These are phyloP conservation scores for Amniataba percoides DNA, from an alignment of 2,797 vertebrate species.

Conservation along the genomic window DNA sequence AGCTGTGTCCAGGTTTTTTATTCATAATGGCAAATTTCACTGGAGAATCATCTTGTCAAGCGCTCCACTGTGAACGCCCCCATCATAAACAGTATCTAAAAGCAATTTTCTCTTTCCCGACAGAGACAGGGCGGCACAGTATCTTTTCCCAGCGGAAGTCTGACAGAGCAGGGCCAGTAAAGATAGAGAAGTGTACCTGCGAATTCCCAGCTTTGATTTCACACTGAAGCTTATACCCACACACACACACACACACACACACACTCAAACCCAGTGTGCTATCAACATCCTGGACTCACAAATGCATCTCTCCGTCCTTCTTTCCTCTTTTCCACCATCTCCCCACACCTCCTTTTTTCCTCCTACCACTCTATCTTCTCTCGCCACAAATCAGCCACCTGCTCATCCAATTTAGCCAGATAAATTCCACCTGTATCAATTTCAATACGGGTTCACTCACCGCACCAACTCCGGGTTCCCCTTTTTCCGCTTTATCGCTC, in stretches of 20 bases:
- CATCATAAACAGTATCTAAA: slow-evolving; percentile 54
- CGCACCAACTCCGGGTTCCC: slow-evolving; percentile 17
- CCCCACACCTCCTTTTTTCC: not conserved
- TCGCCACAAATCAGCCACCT: slow-evolving; percentile 73
- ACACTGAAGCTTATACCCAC: slow-evolving; percentile 7
- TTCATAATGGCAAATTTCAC: slow-evolving; percentile 47
- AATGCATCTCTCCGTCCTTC: slow-evolving; percentile 12
- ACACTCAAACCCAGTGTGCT: slow-evolving; percentile 22
- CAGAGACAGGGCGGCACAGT: slow-evolving; percentile 37
- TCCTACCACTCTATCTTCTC: slow-evolving; percentile 29
- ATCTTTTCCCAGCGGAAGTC: slow-evolving; percentile 50
- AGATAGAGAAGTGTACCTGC: slow-evolving; percentile 39
- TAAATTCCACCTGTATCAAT: slow-evolving; percentile 65
- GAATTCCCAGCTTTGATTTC: slow-evolving; percentile 51
- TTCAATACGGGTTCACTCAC: slow-evolving; percentile 46
- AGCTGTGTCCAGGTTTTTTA: slow-evolving; percentile 49
- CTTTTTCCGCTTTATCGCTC: slow-evolving; percentile 35
- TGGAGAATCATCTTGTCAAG: slow-evolving; percentile 49
- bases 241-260: no score
- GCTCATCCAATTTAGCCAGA: slow-evolving; percentile 67
- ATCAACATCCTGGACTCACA: slow-evolving; percentile 30
- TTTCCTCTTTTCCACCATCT: slow-evolving; percentile 16
- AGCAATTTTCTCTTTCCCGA: slow-evolving; percentile 54
- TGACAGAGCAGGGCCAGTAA: slow-evolving; percentile 35
- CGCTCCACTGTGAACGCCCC: slow-evolving; percentile 39